phyloP scores from a whole-genome alignment of 2,113 vertebrate species.

The Coryphaenoides rupestris region DNA sequence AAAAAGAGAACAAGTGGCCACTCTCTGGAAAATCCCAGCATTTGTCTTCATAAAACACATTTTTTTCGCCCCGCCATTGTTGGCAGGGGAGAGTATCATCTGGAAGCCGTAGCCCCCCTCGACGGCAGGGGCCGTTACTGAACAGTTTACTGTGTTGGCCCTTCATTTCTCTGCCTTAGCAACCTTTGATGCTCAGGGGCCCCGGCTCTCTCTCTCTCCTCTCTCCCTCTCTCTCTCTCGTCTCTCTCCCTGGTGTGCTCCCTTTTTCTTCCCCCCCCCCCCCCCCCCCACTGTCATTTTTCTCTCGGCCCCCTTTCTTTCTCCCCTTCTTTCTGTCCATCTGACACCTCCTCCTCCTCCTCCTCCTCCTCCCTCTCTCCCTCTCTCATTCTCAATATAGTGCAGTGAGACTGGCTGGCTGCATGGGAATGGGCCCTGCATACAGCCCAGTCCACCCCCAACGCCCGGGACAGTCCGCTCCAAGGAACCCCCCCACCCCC shows the following conservation, averaged over 20 bases:
- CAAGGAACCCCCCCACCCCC: conserved; percentile 15
- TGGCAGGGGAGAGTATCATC: conserved; percentile 19
- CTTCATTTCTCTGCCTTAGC: conserved; percentile 72
- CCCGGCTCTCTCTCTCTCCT: conserved; percentile 53
- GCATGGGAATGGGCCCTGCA: conserved; percentile 65
- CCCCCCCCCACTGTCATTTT: conserved; percentile 48
- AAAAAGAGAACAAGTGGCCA: conserved; percentile 18
- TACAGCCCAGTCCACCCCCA: conserved; percentile 45
- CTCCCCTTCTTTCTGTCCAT: conserved; percentile 16
- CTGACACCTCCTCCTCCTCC: not conserved
- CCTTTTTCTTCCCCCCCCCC: conserved; percentile 11
- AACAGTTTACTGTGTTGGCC: conserved; percentile 61
- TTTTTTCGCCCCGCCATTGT: conserved; percentile 37
- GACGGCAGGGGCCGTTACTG: conserved; percentile 55
- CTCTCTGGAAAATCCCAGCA: conserved; percentile 39
- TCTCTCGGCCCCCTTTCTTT: conserved; percentile 57
- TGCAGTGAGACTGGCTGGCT: conserved; percentile 54
- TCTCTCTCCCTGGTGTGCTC: conserved; percentile 40
- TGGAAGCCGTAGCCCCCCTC: conserved; percentile 43
- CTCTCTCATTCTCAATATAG: conserved; percentile 46
- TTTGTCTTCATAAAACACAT: conserved; percentile 31
- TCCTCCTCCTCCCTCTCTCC: conserved; percentile 24
- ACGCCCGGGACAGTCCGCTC: conserved; percentile 55
- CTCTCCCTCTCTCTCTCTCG: conserved; percentile 35
- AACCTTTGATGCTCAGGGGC: conserved; percentile 76